Evolutionary conservation across 2,888 invertebrate species (phyloP).

Genomic region (Temnothorax ravouxi): DNA sequence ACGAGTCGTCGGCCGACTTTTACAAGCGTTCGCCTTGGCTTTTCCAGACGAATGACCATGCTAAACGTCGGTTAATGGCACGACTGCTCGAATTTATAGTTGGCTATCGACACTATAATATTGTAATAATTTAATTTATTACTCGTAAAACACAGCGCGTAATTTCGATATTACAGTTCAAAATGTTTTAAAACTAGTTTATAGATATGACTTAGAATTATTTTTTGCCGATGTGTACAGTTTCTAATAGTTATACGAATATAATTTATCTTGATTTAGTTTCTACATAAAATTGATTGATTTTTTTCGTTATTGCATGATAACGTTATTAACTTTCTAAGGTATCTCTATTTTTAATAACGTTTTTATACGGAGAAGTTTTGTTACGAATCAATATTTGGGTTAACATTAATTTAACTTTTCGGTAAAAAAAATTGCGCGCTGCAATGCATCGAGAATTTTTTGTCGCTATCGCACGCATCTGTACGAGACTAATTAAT

Average conservation of each 20-base stretch:
- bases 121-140: conserved; percentile 27
- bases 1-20: conserved; percentile 33
- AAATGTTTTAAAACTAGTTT: not conserved
- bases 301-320: not conserved
- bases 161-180: conserved; percentile 5
- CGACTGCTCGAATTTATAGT: conserved; percentile 8
- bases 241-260: not conserved
- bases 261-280: not conserved
- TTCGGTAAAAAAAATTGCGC: conserved; percentile 38
- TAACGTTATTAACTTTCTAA: not conserved
- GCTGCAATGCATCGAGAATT: conserved; percentile 27
- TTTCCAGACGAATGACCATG: conserved; percentile 22
- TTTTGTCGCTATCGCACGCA: conserved; percentile 27
- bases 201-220: not conserved
- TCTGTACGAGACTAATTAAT: conserved; percentile 47
- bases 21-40: conserved; percentile 28
- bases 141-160: not conserved
- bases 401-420: conserved; percentile 8
- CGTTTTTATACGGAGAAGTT: not conserved
- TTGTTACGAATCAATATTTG: not conserved
- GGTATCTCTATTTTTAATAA: not conserved
- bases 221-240: not conserved
- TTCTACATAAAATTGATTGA: not conserved
- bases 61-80: conserved; percentile 25
- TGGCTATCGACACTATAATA: not conserved